Evolutionary conservation across 2,888 invertebrate genomes (phyloP).

Genomic region (Sarcophaga subvicina): DNA sequence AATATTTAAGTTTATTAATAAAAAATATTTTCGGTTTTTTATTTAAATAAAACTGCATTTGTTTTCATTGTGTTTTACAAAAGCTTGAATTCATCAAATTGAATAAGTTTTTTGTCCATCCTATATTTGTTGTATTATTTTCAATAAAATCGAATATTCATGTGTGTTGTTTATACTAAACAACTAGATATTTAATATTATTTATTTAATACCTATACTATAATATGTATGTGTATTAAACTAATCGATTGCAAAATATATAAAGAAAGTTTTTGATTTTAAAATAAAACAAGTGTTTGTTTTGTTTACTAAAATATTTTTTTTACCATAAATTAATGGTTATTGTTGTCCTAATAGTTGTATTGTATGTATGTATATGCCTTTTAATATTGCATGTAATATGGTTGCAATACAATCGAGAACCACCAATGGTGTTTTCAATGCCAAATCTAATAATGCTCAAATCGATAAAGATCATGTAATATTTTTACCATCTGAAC

Average conservation of each 20-base stretch:
- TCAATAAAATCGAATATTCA: neutral
- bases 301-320: neutral
- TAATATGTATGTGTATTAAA: constrained; percentile 38
- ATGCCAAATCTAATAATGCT: too few species aligned
- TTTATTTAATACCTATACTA: constrained; percentile 37
- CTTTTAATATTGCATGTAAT: too few species aligned
- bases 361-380: too few species aligned
- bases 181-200: constrained; percentile 39
- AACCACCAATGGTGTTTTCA: too few species aligned
- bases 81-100: neutral
- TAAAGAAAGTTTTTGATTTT: constrained; percentile 30
- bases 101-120: neutral
- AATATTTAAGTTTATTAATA: constrained; percentile 15
- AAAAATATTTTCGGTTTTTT: constrained; percentile 29
- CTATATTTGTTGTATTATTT: neutral
- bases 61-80: neutral
- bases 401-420: too few species aligned
- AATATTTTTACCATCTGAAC: too few species aligned
- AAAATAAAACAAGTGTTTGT: constrained; percentile 8
- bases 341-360: too few species aligned
- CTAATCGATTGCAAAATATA: constrained; percentile 48
- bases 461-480: too few species aligned
- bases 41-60: constrained; percentile 3
- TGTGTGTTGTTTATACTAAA: constrained; percentile 62
- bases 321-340: too few species aligned